These are phyloP conservation scores for Drosophila austrosaltans DNA, from an alignment of 2,888 invertebrate species.

Conservation along the genomic window DNA sequence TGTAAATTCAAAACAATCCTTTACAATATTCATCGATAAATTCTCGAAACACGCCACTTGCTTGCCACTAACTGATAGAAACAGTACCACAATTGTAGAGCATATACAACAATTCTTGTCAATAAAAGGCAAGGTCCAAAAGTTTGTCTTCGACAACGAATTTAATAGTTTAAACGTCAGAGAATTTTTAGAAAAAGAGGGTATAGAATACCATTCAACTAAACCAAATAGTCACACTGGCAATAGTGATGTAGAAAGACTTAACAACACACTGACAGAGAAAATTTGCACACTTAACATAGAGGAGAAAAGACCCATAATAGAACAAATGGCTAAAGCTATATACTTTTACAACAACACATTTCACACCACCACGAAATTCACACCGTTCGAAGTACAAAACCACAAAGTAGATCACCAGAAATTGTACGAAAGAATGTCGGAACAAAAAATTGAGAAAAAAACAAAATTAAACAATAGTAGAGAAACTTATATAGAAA, in stretches of 20 bases:
- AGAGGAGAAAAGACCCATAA: constrained; percentile 7
- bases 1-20: constrained; percentile 3
- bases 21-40: constrained; percentile 6
- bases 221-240: constrained; percentile 7
- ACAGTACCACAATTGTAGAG: constrained; percentile 1
- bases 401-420: not conserved
- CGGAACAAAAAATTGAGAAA: not conserved
- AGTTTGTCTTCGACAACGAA: constrained; percentile 10
- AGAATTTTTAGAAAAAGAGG: not conserved
- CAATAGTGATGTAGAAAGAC: not conserved
- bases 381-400: constrained; percentile 4
- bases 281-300: not conserved
- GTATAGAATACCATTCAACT: not conserved
- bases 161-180: not conserved
- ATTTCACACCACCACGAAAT: not conserved
- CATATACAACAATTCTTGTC: constrained; percentile 2
- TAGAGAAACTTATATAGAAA: not conserved
- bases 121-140: constrained; percentile 3
- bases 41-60: constrained; percentile 1
- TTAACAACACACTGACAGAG: constrained; percentile 2
- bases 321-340: constrained; percentile 4
- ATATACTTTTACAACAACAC: not conserved
- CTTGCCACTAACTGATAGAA: not conserved
- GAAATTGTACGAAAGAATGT: not conserved
- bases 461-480: not conserved